A percentile compares a stretch with the other conserved stretches of the same genome.
These are phyloP conservation scores for Megalops cyprinoides DNA, from an alignment of 2,797 vertebrate species.

Conservation along the genomic window DNA sequence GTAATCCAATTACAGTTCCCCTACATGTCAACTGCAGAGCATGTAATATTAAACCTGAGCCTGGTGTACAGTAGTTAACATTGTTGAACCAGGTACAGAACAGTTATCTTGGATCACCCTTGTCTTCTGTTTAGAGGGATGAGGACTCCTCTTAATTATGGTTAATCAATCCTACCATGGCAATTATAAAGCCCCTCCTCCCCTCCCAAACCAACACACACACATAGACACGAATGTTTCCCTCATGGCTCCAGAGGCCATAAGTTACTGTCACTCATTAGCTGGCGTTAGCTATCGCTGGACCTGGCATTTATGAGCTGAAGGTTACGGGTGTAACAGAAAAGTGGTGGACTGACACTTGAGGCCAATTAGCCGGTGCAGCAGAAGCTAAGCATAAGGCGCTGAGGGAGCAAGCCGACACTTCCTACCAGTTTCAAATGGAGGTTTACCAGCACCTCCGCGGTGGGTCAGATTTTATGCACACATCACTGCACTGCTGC, in stretches of 20 bases:
- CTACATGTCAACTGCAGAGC: neutral
- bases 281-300: slow-evolving; percentile 5
- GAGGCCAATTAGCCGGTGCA: slow-evolving; percentile 39
- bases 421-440: slow-evolving; percentile 32
- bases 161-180: neutral
- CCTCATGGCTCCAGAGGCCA: slow-evolving; percentile 3
- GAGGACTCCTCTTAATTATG: neutral
- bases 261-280: slow-evolving; percentile 26
- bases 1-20: neutral
- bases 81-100: no score
- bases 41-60: no score
- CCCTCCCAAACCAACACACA: no score
- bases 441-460: slow-evolving; percentile 24
- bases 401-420: neutral
- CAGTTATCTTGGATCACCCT: no score
- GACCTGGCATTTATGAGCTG: slow-evolving; percentile 36
- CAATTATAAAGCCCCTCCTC: neutral
- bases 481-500: no score
- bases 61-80: no score
- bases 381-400: slow-evolving; percentile 19
- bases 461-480: neutral
- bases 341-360: slow-evolving; percentile 38
- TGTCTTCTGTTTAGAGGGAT: neutral
- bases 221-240: no score
- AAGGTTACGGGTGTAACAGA: slow-evolving; percentile 34